Conservation (phyloP, 1,140 invertebrate genomes). For the Meloidogyne hapla region DNA sequence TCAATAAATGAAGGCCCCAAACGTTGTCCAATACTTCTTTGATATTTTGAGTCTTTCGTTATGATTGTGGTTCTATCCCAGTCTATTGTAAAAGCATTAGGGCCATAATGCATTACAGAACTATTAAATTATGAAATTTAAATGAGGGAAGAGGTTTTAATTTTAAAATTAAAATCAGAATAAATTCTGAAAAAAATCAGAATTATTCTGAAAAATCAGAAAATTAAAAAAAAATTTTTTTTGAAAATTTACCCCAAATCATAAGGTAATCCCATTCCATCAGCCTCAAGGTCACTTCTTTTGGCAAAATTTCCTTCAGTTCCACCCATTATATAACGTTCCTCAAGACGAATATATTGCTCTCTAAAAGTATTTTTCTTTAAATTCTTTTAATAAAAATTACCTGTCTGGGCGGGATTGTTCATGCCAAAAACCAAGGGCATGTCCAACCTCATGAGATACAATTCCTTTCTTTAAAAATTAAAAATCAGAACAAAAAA, state of each 20-base stretch:
- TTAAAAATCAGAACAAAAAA: too few species aligned
- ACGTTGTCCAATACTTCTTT: conserved; percentile 62
- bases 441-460: conserved; percentile 67
- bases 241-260: conserved; percentile 51
- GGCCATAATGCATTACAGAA: conserved; percentile 13
- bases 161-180: too few species aligned
- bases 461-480: conserved; percentile 60
- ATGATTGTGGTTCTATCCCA: conserved; percentile 61
- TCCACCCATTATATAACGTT: conserved; percentile 57
- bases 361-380: conserved; percentile 63
- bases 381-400: neutral
- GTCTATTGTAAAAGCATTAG: conserved; percentile 58
- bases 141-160: too few species aligned
- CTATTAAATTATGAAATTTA: too few species aligned
- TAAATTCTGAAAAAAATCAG: too few species aligned
- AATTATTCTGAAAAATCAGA: too few species aligned
- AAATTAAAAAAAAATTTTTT: neutral
- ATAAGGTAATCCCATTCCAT: conserved; percentile 63
- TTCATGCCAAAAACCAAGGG: conserved; percentile 67
- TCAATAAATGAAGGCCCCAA: conserved; percentile 62
- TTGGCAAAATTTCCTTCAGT: conserved; percentile 48
- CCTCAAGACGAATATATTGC: conserved; percentile 61
- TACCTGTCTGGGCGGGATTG: conserved; percentile 61
- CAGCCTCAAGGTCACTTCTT: conserved; percentile 51
- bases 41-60: conserved; percentile 57